These are phyloP conservation scores for Atlantisia rogersi DNA, from an alignment of 2,113 vertebrate genomes.

Conservation along the genomic window DNA sequence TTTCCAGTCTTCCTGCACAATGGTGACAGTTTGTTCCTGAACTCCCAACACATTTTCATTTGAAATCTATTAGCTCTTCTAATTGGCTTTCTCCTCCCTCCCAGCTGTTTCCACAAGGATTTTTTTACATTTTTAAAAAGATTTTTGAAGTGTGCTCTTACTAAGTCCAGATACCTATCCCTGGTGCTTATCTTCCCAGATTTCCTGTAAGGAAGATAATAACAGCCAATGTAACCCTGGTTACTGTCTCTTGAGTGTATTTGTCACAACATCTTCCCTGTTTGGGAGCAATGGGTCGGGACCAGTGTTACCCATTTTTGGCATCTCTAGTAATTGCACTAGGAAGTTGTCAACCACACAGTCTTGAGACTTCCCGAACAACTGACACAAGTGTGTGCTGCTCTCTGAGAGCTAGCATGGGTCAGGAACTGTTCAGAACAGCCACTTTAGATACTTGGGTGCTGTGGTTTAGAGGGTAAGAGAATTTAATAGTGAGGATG, in stretches of 20 bases:
- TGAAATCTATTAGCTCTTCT: background rate
- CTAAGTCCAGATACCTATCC: background rate
- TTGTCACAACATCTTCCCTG: background rate
- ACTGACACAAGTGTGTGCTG: background rate
- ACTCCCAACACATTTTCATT: background rate
- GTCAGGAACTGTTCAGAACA: background rate
- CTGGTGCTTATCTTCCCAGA: background rate
- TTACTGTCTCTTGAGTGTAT: background rate
- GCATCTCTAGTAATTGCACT: background rate
- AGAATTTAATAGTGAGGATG: background rate
- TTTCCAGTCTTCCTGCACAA: background rate
- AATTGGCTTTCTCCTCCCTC: background rate
- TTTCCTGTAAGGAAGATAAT: background rate
- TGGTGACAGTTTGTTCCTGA: background rate
- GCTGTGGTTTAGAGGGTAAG: accelerated
- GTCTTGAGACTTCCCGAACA: background rate
- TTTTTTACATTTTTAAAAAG: background rate
- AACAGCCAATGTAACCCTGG: background rate
- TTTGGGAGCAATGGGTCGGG: background rate
- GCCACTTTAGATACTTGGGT: background rate
- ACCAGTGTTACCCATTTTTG: background rate
- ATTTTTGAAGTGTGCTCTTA: background rate
- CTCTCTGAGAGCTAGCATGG: background rate
- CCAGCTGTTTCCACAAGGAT: background rate
- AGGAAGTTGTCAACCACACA: accelerated